Evolutionary conservation across 2,888 invertebrate genomes (phyloP).

Genomic region (Brachycybe producta): DNA sequence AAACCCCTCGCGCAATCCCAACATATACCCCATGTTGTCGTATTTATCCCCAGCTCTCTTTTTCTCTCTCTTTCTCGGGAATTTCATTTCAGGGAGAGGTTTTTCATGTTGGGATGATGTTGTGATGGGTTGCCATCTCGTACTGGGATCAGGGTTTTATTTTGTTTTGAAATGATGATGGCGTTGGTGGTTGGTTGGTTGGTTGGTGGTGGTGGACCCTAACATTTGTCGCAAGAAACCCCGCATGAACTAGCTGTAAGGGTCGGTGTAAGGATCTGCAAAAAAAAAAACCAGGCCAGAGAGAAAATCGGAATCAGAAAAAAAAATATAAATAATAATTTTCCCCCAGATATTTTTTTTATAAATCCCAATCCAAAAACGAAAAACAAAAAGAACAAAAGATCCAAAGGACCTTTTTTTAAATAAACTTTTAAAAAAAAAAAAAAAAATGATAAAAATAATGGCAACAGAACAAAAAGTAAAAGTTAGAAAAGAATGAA

Average conservation of each 20-base stretch:
- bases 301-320: conserved; percentile 7
- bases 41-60: too few species aligned
- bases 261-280: conserved; percentile 16
- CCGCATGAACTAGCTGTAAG: conserved; percentile 16
- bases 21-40: too few species aligned
- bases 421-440: background rate
- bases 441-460: background rate
- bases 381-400: background rate
- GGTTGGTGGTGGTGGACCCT: conserved; percentile 7
- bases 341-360: background rate
- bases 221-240: background rate
- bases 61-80: too few species aligned
- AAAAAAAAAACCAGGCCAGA: conserved; percentile 3
- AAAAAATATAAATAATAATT: background rate
- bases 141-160: too few species aligned
- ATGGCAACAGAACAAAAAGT: background rate
- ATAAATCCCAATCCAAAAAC: background rate
- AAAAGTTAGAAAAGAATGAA: background rate
- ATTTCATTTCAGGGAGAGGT: too few species aligned
- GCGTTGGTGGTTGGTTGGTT: conserved; percentile 10
- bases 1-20: too few species aligned
- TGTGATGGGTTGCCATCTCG: too few species aligned
- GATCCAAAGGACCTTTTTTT: too few species aligned
- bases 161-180: too few species aligned
- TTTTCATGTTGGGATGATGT: too few species aligned